phyloP scores from a whole-genome alignment of 2,797 vertebrate genomes.

The Syngnathus rostellatus region DNA sequence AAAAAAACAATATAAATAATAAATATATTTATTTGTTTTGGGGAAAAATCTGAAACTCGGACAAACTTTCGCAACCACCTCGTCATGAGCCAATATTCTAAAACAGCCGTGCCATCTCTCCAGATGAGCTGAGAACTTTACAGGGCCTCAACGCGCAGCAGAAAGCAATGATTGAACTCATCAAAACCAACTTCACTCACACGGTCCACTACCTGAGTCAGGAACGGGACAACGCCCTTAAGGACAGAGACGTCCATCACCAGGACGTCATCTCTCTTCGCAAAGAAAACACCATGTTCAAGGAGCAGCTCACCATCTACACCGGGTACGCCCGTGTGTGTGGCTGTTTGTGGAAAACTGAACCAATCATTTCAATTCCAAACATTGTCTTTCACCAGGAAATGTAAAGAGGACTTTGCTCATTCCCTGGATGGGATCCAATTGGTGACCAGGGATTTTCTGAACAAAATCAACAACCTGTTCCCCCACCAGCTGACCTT shows the following conservation, averaged over 20 bases:
- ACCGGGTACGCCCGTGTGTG: slow-evolving; percentile 34
- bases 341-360: not conserved
- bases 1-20: not conserved
- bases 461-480: slow-evolving; percentile 55
- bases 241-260: slow-evolving; percentile 39
- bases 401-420: slow-evolving; percentile 66
- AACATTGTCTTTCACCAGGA: slow-evolving; percentile 31
- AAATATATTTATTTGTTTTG: too few relatives aligned
- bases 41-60: too few relatives aligned
- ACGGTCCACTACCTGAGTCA: slow-evolving; percentile 40
- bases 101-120: slow-evolving; percentile 1
- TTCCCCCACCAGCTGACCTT: slow-evolving; percentile 67
- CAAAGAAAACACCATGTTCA: slow-evolving; percentile 51
- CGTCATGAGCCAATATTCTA: not conserved
- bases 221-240: slow-evolving; percentile 33
- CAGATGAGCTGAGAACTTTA: slow-evolving; percentile 48
- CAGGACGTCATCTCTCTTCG: slow-evolving; percentile 26
- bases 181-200: slow-evolving; percentile 65
- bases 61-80: not conserved
- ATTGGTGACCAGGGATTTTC: slow-evolving; percentile 51
- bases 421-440: slow-evolving; percentile 56
- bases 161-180: slow-evolving; percentile 43
- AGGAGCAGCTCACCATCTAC: slow-evolving; percentile 47
- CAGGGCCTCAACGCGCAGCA: slow-evolving; percentile 49
- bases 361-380: not conserved